A percentile compares a stretch with the other conserved stretches of the same genome.
phyloP scores from a whole-genome alignment of 2,888 invertebrate species.

The Tenthredo mesomela region DNA sequence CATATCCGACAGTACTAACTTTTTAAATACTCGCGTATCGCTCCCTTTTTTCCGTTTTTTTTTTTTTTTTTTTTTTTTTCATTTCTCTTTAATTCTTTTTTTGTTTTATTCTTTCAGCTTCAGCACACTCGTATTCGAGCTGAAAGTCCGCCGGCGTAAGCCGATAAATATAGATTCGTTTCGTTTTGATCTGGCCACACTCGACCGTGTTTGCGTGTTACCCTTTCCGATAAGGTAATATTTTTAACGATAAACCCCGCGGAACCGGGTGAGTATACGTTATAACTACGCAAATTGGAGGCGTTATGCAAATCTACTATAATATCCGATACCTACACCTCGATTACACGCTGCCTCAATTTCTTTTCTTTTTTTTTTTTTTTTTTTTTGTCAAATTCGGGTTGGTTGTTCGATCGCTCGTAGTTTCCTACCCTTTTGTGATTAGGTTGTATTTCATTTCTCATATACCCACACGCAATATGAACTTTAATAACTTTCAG shows the following conservation, averaged over 20 bases:
- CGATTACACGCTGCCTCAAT: constrained; percentile 6
- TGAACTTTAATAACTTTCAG: neutral
- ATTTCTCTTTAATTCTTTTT: neutral
- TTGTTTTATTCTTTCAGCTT: neutral
- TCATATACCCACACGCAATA: neutral
- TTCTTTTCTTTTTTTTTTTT: neutral
- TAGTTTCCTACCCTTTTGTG: neutral
- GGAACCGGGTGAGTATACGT: constrained; percentile 12
- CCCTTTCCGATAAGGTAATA: constrained; percentile 33
- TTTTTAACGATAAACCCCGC: constrained; percentile 26
- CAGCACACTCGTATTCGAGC: constrained; percentile 18
- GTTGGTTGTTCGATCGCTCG: neutral
- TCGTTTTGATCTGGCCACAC: constrained; percentile 40
- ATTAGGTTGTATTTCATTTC: neutral
- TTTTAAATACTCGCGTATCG: constrained; percentile 41
- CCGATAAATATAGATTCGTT: constrained; percentile 40
- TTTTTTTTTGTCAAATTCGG: neutral
- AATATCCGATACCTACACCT: constrained; percentile 26
- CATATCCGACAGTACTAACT: constrained; percentile 34
- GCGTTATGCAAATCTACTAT: constrained; percentile 39
- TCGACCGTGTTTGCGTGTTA: constrained; percentile 28
- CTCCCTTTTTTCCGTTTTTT: constrained; percentile 3
- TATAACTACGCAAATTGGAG: constrained; percentile 8
- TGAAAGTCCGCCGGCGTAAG: constrained; percentile 21
- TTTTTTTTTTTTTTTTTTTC: neutral